Evolutionary conservation across 2,113 vertebrate species (phyloP).

Genomic region (Anarhynchus alexandrinus): DNA sequence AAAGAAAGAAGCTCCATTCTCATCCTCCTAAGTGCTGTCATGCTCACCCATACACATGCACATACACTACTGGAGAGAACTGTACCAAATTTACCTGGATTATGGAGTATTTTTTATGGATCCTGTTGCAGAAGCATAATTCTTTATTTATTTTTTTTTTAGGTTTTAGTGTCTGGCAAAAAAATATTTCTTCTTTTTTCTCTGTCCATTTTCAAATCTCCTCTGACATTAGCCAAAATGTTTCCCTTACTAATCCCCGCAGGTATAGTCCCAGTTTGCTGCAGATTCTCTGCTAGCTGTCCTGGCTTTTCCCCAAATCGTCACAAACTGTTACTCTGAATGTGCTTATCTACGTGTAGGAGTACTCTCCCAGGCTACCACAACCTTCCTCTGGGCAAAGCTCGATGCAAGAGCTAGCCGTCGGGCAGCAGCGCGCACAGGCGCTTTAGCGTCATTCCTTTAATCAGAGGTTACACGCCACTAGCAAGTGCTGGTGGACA

Average conservation of each 20-base stretch:
- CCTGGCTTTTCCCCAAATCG: background rate
- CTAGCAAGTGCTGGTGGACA: conserved; percentile 32
- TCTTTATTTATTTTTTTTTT: background rate
- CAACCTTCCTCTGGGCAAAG: background rate
- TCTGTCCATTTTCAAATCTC: background rate
- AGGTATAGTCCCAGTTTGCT: background rate
- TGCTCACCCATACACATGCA: fast-evolving
- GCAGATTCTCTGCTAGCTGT: background rate
- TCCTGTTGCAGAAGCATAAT: background rate
- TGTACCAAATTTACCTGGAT: background rate
- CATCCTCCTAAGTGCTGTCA: background rate
- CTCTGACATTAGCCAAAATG: background rate
- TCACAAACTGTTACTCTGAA: background rate
- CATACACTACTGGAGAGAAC: background rate
- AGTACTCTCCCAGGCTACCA: background rate
- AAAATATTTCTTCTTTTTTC: background rate
- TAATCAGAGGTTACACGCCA: background rate
- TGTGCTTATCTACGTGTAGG: background rate
- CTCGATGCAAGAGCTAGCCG: background rate
- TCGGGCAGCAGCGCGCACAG: background rate
- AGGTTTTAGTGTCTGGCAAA: background rate
- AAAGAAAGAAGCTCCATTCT: background rate
- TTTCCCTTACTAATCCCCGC: background rate
- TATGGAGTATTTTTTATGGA: background rate
- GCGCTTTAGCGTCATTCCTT: background rate